Evolutionary conservation across 2,113 vertebrate genomes (phyloP).

Genomic region (Hepsetus odoe): DNA sequence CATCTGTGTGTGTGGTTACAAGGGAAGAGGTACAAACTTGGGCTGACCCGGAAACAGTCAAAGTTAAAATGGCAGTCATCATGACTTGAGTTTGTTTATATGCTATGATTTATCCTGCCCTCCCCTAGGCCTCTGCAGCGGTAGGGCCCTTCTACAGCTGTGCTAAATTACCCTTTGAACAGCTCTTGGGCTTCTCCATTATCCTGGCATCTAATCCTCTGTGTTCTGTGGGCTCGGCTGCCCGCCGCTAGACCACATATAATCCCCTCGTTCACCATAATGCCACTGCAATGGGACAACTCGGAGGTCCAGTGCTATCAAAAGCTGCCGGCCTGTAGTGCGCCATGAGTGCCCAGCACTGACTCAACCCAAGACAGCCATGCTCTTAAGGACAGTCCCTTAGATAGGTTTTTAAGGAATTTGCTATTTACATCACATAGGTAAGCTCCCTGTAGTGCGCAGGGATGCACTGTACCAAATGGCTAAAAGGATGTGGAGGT

Average conservation of each 20-base stretch:
- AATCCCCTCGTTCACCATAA: slow-evolving; percentile 60
- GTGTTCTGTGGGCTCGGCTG: slow-evolving; percentile 61
- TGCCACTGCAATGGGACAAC: slow-evolving; percentile 38
- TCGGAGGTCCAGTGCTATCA: not conserved
- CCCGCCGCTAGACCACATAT: slow-evolving; percentile 60
- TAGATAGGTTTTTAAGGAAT: slow-evolving; percentile 16
- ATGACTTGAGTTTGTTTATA: slow-evolving; percentile 14
- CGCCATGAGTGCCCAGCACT: not conserved
- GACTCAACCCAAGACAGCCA: not conserved
- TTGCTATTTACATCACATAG: slow-evolving; percentile 7
- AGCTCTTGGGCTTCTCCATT: slow-evolving; percentile 60
- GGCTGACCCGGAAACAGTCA: not conserved
- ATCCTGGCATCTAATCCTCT: slow-evolving; percentile 67
- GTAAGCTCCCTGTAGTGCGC: slow-evolving; percentile 8
- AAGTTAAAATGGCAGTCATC: slow-evolving; percentile 15
- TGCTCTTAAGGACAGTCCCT: slow-evolving; percentile 5
- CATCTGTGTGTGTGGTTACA: slow-evolving; percentile 37
- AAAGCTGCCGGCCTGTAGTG: slow-evolving; percentile 13
- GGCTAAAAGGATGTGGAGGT: not conserved
- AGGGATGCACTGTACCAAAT: slow-evolving; percentile 13
- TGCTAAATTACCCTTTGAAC: slow-evolving; percentile 58
- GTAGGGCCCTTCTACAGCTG: slow-evolving; percentile 49
- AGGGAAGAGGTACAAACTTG: not conserved
- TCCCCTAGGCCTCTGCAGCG: slow-evolving; percentile 35
- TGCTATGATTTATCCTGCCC: not conserved